Evolutionary conservation across 1,140 invertebrate species (phyloP), one percentile per base, ranked within the genome.

Genomic region (Drosophila bocqueti): DNA sequence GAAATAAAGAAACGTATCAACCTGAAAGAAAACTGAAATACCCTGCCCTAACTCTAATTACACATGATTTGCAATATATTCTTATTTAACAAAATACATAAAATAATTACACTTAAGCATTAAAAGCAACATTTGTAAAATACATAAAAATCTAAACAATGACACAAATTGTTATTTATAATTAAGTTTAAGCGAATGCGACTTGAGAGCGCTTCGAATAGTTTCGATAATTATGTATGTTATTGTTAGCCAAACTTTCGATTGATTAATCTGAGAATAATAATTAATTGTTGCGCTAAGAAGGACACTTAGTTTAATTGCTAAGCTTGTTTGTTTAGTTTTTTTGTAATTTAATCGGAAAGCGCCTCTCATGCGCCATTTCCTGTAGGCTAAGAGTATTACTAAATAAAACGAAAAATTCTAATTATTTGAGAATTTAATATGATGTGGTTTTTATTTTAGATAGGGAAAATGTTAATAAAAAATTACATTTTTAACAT

Each of bases 321-420:
- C 61, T 78, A 90, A 90, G 84, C 74, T 89, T 90, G 85, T 90
- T 89, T 89, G 85, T 84, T 89, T 89, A 84, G 65, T 76, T 78
- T 68, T 68, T 78, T 78, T 71, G 65, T 78, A 78, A 78, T 64
- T 59, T 43, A 72, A 79, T 71, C 65, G 60, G 34, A 76, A 76
- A 84, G 79, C 77, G 83, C 64, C 67, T 81, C 63, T 81, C 69
- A 81, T 73, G 71, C 81, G 71, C 79, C 66, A 79, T 76, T 85
- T 64, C 66, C 68, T 80, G 46, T 86, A 83, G 74, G 66, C 46
- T 86, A 79, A 81, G 50, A 24, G 46, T 73, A 74, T 55, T 81
- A 89, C 66, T 81, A 75, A 77, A 89, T 83, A 81, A 81, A 87
- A 45, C 29, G 58, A 77, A 63, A 65, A 42, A 74, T 66, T 62